A percentile compares a stretch with the other conserved stretches of the same genome.
Conservation (phyloP, 2,888 invertebrate genomes). For the Eugnorisma glareosa region DNA sequence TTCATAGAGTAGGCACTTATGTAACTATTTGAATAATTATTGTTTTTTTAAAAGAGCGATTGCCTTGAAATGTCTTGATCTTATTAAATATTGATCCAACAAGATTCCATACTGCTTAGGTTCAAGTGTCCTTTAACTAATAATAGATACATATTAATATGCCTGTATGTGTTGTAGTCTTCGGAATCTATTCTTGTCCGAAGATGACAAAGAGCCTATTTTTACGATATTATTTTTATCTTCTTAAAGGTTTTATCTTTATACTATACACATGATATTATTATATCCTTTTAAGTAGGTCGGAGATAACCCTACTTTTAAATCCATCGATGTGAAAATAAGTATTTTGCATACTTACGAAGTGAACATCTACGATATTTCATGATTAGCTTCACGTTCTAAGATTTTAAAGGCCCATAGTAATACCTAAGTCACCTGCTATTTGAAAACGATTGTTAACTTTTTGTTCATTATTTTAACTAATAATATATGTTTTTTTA, state of each 20-base stretch:
- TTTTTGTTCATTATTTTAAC: not conserved
- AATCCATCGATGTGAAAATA: not conserved
- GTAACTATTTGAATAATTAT: too few relatives aligned
- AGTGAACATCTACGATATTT: not conserved
- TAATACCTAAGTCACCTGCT: not conserved
- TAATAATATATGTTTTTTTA: not conserved
- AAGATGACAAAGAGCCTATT: slow-evolving; percentile 41
- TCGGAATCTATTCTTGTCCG: slow-evolving; percentile 35
- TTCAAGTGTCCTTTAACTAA: slow-evolving; percentile 9
- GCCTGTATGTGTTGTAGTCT: not conserved
- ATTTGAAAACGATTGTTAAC: not conserved
- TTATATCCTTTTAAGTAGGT: slow-evolving; percentile 24
- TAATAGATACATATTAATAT: slow-evolving; percentile 21
- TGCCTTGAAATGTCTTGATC: too few relatives aligned
- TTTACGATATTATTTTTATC: slow-evolving; percentile 40
- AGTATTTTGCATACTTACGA: slow-evolving; percentile 21
- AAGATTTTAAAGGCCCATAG: not conserved
- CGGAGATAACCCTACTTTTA: slow-evolving; percentile 13
- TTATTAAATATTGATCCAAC: not conserved
- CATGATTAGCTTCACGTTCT: not conserved
- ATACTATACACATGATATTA: slow-evolving; percentile 18
- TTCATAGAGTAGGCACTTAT: not conserved
- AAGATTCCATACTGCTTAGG: not conserved
- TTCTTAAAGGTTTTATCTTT: slow-evolving; percentile 22
- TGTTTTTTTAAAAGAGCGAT: too few relatives aligned